Evolutionary conservation across 2,888 invertebrate species (phyloP), one percentile per base, ranked within the genome.

Genomic region (Melieria omissa): DNA sequence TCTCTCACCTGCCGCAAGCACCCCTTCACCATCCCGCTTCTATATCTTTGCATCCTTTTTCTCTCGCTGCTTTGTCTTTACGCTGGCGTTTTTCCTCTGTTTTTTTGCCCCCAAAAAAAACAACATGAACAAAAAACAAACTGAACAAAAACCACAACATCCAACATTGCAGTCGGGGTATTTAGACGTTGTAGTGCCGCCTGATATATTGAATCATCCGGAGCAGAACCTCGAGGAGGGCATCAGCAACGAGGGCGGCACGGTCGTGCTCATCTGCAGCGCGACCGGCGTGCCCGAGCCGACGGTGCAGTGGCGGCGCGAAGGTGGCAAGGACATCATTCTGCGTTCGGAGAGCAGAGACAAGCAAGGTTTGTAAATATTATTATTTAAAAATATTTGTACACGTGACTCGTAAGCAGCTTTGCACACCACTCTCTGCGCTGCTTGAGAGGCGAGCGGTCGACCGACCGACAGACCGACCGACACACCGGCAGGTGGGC

Each of bases 181-280:
- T 83, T 89, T 96, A 82, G 93, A 94, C 84, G 96, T 96, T 76
- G 93, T 95, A 74, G 93, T 95, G 80, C 94, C 95, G 10, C 95
- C 95, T 66, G 95, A 95, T 86, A 95, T 96, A 79, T 89, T 94
- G 78, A 93, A 94, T 86, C 83, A 84, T 54, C 84, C 85, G 4
- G 87, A 86, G 10, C 79, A 83, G 73, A 82, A 82, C 63, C 79
- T 83, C 7, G 92, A 93, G 71, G 92, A 93, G 78, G 92, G 93
- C 78, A 93, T 94, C 54, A 92, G 94, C 7, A 90, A 92, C 66
- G 95, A 96, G 85, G 93, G 94, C 5, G 95, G 95, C 47, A 92
- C 91, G 73, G 91, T 95, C 74, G 89, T 92, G 72, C 89, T 96
- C 69, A 89, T 91, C 62, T 96, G 96, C 87, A 90, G 90, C 76